A percentile compares a stretch with the other conserved stretches of the same genome.
Conservation (phyloP, 1,140 invertebrate genomes). For the Trichogramma pretiosum region DNA sequence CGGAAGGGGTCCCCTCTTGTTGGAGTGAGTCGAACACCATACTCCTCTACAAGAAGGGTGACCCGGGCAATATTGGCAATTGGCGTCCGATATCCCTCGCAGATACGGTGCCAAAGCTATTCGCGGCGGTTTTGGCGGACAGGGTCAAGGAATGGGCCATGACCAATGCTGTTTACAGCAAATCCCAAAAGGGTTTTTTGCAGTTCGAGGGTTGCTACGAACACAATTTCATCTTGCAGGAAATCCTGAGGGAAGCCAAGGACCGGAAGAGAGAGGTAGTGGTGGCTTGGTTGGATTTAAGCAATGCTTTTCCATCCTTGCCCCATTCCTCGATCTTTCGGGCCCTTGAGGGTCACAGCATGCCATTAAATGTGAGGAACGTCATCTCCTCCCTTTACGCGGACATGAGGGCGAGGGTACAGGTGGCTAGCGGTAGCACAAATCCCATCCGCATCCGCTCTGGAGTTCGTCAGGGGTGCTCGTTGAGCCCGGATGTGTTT, state of each 20-base stretch:
- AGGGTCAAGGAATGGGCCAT: conserved; percentile 18
- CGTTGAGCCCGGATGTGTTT: conserved; percentile 7
- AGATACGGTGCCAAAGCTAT: conserved; percentile 30
- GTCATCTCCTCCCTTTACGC: conserved; percentile 16
- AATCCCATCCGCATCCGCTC: conserved; percentile 8
- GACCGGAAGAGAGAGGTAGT: conserved; percentile 5
- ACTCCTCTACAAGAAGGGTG: conserved; percentile 30
- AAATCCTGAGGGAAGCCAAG: conserved; percentile 19
- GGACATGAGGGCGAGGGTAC: neutral
- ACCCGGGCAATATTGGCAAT: conserved; percentile 22
- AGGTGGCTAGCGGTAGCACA: conserved; percentile 1
- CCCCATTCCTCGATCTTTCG: conserved; percentile 24
- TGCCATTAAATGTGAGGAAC: conserved; percentile 7
- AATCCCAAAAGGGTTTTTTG: conserved; percentile 27
- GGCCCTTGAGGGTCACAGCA: conserved; percentile 9
- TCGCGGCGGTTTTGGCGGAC: conserved; percentile 25
- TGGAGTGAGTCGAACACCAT: conserved; percentile 22
- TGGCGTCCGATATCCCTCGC: conserved; percentile 32
- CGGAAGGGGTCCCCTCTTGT: neutral
- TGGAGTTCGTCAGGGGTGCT: conserved; percentile 19
- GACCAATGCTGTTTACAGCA: conserved; percentile 15
- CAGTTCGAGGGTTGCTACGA: conserved; percentile 31
- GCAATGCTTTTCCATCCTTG: conserved; percentile 30
- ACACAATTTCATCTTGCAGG: conserved; percentile 32
- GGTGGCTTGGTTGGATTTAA: conserved; percentile 26